Evolutionary conservation across 2,888 invertebrate species (phyloP).

Genomic region (Euplagia quadripunctaria): DNA sequence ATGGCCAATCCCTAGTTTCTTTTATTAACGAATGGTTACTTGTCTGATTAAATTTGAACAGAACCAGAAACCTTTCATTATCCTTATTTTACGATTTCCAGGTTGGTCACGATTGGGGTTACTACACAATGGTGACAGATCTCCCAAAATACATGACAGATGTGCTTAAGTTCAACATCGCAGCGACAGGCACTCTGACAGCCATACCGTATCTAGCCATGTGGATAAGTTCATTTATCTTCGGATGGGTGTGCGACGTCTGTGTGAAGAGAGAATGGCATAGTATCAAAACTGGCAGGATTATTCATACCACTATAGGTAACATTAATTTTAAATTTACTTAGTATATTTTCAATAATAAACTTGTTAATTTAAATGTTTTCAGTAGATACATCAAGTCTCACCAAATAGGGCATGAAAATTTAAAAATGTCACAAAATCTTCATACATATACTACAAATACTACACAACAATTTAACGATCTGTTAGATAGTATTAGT

Average conservation of each 20-base stretch:
- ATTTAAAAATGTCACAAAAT: no score
- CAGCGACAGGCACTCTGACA: constrained; percentile 89
- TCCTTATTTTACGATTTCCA: constrained; percentile 47
- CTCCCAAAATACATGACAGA: constrained; percentile 91
- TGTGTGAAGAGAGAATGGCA: constrained; percentile 88
- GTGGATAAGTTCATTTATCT: constrained; percentile 90
- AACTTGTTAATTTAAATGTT: not conserved
- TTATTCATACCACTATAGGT: constrained; percentile 91
- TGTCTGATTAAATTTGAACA: not conserved
- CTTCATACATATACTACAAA: no score
- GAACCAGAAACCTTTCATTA: not conserved
- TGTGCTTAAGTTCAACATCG: constrained; percentile 89
- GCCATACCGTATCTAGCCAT: constrained; percentile 90
- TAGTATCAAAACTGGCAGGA: constrained; percentile 87
- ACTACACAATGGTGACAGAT: constrained; percentile 91
- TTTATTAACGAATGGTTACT: not conserved
- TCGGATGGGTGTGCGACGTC: constrained; percentile 91
- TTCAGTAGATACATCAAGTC: no score
- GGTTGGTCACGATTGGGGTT: constrained; percentile 89
- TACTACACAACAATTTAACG: no score
- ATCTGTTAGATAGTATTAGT: no score
- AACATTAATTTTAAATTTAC: constrained; percentile 35
- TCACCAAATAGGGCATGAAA: no score
- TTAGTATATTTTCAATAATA: not conserved
- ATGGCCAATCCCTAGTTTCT: not conserved